Conservation (phyloP, 2,888 invertebrate species). For the Polietes domitor region DNA sequence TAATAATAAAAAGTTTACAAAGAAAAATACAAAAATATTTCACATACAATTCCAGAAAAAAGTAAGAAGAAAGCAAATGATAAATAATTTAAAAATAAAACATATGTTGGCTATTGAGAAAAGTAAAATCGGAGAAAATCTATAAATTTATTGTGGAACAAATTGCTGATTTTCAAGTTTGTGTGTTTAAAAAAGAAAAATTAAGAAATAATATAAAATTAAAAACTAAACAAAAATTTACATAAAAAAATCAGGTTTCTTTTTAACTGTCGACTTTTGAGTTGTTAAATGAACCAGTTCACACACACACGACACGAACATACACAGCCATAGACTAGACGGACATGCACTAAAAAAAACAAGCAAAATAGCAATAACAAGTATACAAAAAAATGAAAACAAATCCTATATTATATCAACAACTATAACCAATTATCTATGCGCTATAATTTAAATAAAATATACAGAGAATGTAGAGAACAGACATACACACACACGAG, state of each 20-base stretch:
- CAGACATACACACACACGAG: neutral
- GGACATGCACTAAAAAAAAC: neutral
- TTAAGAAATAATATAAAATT: neutral
- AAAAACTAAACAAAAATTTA: neutral
- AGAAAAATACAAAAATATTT: slow-evolving; percentile 12
- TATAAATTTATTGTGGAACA: neutral
- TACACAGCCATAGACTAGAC: neutral
- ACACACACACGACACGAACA: neutral
- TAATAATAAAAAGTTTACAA: slow-evolving; percentile 32
- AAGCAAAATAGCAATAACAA: neutral
- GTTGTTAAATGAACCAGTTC: slow-evolving; percentile 31
- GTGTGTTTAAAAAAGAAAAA: neutral
- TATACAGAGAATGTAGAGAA: neutral
- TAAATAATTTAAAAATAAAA: slow-evolving; percentile 34
- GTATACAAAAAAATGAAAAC: neutral
- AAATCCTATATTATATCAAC: neutral
- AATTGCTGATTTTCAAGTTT: neutral
- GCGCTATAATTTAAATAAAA: slow-evolving; percentile 6
- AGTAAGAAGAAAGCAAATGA: slow-evolving; percentile 41
- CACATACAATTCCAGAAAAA: slow-evolving; percentile 13
- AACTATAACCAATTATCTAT: neutral
- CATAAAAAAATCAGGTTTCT: slow-evolving; percentile 22
- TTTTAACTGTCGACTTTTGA: neutral
- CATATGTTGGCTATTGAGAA: slow-evolving; percentile 9
- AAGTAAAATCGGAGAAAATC: neutral